A percentile compares a stretch with the other conserved stretches of the same genome.
Conservation (phyloP, 1,140 invertebrate genomes). For the Stegodyphus mimosarum region DNA sequence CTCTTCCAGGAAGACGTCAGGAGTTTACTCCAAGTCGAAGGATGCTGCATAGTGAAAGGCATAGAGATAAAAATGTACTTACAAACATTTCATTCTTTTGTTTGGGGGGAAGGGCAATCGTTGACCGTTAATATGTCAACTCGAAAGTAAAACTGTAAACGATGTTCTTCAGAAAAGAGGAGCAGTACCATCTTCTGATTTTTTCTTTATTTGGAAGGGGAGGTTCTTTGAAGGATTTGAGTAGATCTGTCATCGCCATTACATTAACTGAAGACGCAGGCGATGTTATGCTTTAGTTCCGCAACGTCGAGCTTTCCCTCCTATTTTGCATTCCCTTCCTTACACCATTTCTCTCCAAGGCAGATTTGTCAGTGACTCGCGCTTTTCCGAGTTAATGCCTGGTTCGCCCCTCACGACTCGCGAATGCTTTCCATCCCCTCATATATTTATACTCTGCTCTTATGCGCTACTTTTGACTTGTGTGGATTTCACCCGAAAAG, state of each 20-base stretch:
- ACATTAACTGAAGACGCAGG: constrained; percentile 34
- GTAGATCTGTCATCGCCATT: constrained; percentile 42
- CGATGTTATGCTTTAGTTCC: constrained; percentile 14
- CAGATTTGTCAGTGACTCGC: constrained; percentile 36
- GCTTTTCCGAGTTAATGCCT: constrained; percentile 22
- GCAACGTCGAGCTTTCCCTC: constrained; percentile 27
- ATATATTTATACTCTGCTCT: constrained; percentile 20
- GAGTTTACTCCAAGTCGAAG: too few relatives aligned
- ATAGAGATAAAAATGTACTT: constrained; percentile 1
- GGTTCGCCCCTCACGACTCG: background rate
- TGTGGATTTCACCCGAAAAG: background rate
- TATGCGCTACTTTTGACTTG: background rate
- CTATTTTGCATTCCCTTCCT: constrained; percentile 47
- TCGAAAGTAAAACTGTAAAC: too few relatives aligned
- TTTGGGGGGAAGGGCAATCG: constrained; percentile 12
- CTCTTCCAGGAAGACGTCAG: background rate
- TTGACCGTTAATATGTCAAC: constrained; percentile 41
- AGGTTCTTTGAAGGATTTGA: constrained; percentile 21
- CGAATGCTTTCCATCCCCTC: constrained; percentile 13
- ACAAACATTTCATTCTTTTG: constrained; percentile 5
- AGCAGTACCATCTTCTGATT: too few relatives aligned
- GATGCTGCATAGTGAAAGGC: background rate
- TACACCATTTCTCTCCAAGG: constrained; percentile 47
- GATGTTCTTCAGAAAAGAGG: too few relatives aligned
- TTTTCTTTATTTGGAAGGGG: background rate